These are phyloP conservation scores for Penaeus vannamei DNA, from an alignment of 1,140 invertebrate genomes.

Conservation along the genomic window DNA sequence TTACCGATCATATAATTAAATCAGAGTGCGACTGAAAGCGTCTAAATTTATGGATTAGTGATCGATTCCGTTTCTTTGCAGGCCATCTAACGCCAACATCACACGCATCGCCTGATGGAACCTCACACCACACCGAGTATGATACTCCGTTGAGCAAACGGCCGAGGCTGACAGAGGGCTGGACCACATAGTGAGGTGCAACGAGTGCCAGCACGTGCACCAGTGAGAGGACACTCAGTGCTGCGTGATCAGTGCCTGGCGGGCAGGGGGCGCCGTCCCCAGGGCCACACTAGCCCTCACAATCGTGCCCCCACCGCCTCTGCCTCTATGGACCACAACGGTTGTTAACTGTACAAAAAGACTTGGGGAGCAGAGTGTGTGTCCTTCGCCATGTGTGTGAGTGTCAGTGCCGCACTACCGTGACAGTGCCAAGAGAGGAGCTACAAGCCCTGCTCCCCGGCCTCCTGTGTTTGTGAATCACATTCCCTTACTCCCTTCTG, in stretches of 20 bases:
- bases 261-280: slow-evolving; percentile 44
- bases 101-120: slow-evolving; percentile 80
- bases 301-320: slow-evolving; percentile 47
- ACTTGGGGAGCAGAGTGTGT: slow-evolving; percentile 43
- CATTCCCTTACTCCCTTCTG: slow-evolving; percentile 56
- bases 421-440: slow-evolving; percentile 50
- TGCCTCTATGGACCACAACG: slow-evolving; percentile 54
- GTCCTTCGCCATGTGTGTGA: slow-evolving; percentile 39
- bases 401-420: slow-evolving; percentile 46
- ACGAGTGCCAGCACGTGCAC: slow-evolving; percentile 44
- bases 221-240: slow-evolving; percentile 53
- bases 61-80: slow-evolving; percentile 72
- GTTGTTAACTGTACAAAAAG: slow-evolving; percentile 53
- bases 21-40: too few relatives aligned
- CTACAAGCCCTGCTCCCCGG: slow-evolving; percentile 43
- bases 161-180: slow-evolving; percentile 85
- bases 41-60: not conserved
- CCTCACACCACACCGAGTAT: slow-evolving; percentile 79
- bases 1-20: too few relatives aligned
- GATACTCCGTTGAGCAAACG: slow-evolving; percentile 86
- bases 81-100: slow-evolving; percentile 84
- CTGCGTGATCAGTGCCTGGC: slow-evolving; percentile 51
- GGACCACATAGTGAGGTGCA: slow-evolving; percentile 79
- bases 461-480: slow-evolving; percentile 60
- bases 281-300: slow-evolving; percentile 44